Evolutionary conservation across 2,888 invertebrate genomes (phyloP).

Genomic region (Heliconius aoede): DNA sequence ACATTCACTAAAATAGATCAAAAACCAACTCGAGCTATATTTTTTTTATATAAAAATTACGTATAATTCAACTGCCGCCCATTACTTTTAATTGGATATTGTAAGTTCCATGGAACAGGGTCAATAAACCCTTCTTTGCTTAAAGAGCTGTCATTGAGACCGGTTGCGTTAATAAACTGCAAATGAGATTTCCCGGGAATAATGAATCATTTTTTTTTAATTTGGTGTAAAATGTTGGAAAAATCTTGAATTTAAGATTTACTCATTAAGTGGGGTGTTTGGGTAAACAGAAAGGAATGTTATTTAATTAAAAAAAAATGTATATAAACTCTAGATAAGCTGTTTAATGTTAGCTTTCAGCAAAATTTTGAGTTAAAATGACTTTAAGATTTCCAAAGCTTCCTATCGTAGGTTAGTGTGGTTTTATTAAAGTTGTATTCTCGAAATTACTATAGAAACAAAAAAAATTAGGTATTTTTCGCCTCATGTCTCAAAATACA

Average conservation of each 20-base stretch:
- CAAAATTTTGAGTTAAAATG: background rate
- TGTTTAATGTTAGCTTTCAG: background rate
- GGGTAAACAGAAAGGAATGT: background rate
- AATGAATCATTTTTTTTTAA: slow-evolving; percentile 39
- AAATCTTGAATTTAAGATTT: slow-evolving; percentile 2
- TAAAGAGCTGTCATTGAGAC: slow-evolving; percentile 41
- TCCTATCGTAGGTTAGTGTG: no score
- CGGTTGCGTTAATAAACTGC: slow-evolving; percentile 44
- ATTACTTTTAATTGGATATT: slow-evolving; percentile 43
- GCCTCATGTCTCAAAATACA: background rate
- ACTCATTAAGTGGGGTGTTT: background rate
- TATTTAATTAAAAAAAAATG: background rate
- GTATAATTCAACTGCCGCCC: slow-evolving; percentile 6
- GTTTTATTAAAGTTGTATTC: no score
- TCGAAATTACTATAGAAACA: no score
- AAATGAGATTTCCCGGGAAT: slow-evolving; percentile 44
- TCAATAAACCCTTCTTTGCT: slow-evolving; percentile 42
- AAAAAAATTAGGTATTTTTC: no score
- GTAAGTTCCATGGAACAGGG: slow-evolving; percentile 37
- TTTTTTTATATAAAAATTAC: slow-evolving; percentile 4
- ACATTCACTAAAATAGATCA: background rate
- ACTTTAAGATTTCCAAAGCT: no score
- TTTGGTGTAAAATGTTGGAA: slow-evolving; percentile 23
- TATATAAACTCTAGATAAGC: background rate
- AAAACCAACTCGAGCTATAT: background rate